A percentile compares a stretch with the other conserved stretches of the same genome.
Evolutionary conservation across 2,113 vertebrate genomes (phyloP).

Genomic region (Prunella himalayana): DNA sequence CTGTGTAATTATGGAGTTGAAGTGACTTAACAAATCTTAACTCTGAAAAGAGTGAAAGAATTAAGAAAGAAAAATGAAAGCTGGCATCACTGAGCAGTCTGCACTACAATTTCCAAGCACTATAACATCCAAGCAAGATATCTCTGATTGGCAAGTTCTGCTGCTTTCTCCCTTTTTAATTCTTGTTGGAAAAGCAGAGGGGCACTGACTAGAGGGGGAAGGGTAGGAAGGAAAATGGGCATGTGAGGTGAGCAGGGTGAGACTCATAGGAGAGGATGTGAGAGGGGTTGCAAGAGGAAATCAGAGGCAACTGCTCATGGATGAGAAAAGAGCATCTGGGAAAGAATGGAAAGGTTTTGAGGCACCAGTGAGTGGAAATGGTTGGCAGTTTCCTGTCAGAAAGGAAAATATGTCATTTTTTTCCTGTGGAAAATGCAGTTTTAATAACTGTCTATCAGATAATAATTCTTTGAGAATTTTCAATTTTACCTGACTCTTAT

Average conservation of each 20-base stretch:
- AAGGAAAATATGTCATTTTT: not conserved
- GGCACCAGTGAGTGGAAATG: not conserved
- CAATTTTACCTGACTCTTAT: conserved; percentile 45
- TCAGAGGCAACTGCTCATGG: not conserved
- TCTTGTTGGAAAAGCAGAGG: not conserved
- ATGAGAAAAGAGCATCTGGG: not conserved
- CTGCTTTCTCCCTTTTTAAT: not conserved
- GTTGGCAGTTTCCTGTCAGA: not conserved
- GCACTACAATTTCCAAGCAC: not conserved
- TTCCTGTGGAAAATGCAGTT: not conserved
- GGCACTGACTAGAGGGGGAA: not conserved
- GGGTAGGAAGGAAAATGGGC: not conserved
- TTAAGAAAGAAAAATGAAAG: not conserved
- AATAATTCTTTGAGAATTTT: not conserved
- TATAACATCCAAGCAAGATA: not conserved
- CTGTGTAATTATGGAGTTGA: not conserved
- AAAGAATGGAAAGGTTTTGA: not conserved
- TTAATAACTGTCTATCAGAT: conserved; percentile 31
- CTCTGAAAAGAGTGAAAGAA: not conserved
- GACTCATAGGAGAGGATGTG: not conserved
- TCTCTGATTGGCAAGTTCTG: not conserved
- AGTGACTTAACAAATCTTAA: not conserved
- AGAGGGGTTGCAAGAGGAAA: not conserved
- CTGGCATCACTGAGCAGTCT: not conserved
- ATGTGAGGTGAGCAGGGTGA: not conserved